Base-by-base conservation (phyloP, 2,113 vertebrate species). In the Erythrocercus mccallii region DNA sequence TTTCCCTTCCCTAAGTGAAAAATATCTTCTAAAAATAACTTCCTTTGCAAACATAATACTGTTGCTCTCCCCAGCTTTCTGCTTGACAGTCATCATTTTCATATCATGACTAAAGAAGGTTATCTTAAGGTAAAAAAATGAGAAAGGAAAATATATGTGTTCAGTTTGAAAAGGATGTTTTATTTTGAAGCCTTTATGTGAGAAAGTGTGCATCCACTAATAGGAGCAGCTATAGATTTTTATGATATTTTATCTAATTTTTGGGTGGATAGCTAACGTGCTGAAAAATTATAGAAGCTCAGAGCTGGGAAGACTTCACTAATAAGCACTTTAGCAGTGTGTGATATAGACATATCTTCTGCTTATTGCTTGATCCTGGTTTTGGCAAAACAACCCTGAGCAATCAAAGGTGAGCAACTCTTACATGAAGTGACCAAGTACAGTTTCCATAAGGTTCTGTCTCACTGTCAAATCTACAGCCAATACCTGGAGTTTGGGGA, bases 1-100 rank as follows among this genome's bases (percentile, higher is more conserved):
- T 83, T 86, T 94, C 18, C 68, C 68, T 96, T 74, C 91, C 87
- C 68, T 30, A 88, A 96, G 50, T 85, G 90, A 96, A 85, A 94
- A 82, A 93, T 47, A 81, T 57, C 21, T 81, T 90, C 65, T 18
- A 47, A 83, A 92, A 93, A 78, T 83, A 92, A 54, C 42, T 72
- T 88, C 66, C 65, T 96, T 95, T 77, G 79, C 81, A 90, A 86
- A 68, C 6, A 33, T 80, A 53, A 74, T 79, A 30, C 42, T 21
- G 21, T 47, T 22, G 45, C 28, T 96, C 13, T 94, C 42, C 56
- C 92, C 72, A 28, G 83, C 53, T 89, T 72, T 96, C 71, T 86
- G 45, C 70, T 93, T 80, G 68, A 89, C 71, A 83, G 71, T 50
- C 19, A 40, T 94, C 22, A 33, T 87, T 74, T 61, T 69, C 69